phyloP scores from a whole-genome alignment of 2,888 invertebrate species.

The Drosophila prostipennis region DNA sequence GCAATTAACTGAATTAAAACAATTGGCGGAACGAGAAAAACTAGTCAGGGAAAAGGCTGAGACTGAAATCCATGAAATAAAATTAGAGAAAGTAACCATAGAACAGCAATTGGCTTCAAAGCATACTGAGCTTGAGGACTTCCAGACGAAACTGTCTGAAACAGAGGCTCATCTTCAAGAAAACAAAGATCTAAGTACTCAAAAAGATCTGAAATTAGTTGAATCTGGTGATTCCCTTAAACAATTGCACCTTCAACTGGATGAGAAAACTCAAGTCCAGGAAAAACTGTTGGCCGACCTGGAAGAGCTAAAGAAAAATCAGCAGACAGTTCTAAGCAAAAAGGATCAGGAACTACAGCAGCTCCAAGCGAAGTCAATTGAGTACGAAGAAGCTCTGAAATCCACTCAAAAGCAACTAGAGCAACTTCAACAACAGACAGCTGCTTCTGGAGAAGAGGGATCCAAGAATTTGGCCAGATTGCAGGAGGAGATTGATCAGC shows the following conservation, averaged over 20 bases:
- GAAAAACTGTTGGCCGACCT: slow-evolving; percentile 34
- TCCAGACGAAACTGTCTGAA: slow-evolving; percentile 7
- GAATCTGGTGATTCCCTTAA: slow-evolving; percentile 26
- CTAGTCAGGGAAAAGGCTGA: slow-evolving; percentile 10
- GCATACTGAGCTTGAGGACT: slow-evolving; percentile 5
- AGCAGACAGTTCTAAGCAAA: slow-evolving; percentile 32
- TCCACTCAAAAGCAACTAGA: slow-evolving; percentile 41
- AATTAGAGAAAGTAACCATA: background rate
- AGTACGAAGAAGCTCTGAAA: slow-evolving; percentile 19
- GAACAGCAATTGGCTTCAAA: slow-evolving; percentile 17
- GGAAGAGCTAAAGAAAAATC: slow-evolving; percentile 52
- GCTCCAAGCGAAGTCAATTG: background rate
- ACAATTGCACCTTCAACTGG: slow-evolving; percentile 45
- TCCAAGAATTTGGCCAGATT: slow-evolving; percentile 48
- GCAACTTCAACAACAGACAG: slow-evolving; percentile 50
- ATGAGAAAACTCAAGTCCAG: slow-evolving; percentile 34
- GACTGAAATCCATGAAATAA: slow-evolving; percentile 15
- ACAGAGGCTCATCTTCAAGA: slow-evolving; percentile 1
- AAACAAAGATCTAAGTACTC: background rate
- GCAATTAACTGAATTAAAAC: slow-evolving; percentile 10
- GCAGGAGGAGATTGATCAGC: slow-evolving; percentile 44
- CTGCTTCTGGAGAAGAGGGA: slow-evolving; percentile 32
- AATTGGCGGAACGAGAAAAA: slow-evolving; percentile 15
- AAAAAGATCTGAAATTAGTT: slow-evolving; percentile 26
- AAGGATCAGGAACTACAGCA: slow-evolving; percentile 34